Evolutionary conservation across 2,888 invertebrate species (phyloP).

Genomic region (Dromius quadrimaculatus): DNA sequence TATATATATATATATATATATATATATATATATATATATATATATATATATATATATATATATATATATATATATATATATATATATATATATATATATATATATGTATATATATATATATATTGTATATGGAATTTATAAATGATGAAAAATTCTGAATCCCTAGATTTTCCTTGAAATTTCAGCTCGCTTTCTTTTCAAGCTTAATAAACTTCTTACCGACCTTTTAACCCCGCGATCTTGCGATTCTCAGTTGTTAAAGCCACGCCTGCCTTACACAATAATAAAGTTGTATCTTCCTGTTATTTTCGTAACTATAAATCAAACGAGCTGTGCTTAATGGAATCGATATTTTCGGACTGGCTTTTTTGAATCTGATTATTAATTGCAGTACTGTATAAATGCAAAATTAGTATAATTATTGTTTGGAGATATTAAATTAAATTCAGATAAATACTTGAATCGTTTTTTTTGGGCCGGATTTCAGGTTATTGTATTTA

Average conservation of each 20-base stretch:
- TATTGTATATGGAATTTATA: no score
- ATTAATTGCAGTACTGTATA: slow-evolving; percentile 27
- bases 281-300: slow-evolving; percentile 37
- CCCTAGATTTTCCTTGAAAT: no score
- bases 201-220: not conserved
- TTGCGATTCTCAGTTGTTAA: slow-evolving; percentile 24
- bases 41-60: no score
- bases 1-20: no score
- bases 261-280: slow-evolving; percentile 45
- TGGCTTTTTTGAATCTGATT: slow-evolving; percentile 2
- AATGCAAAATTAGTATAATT: slow-evolving; percentile 29
- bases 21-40: no score
- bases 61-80: no score
- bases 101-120: no score
- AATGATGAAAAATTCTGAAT: no score
- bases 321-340: not conserved
- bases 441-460: slow-evolving; percentile 16
- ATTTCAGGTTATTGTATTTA: not conserved
- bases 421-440: slow-evolving; percentile 20
- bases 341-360: not conserved
- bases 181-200: slow-evolving; percentile 14
- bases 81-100: no score
- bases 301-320: slow-evolving; percentile 17
- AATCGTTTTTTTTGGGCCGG: no score
- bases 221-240: not conserved